These are phyloP conservation scores for Procavia capensis DNA, from an alignment of 2,113 vertebrate genomes.

Conservation along the genomic window DNA sequence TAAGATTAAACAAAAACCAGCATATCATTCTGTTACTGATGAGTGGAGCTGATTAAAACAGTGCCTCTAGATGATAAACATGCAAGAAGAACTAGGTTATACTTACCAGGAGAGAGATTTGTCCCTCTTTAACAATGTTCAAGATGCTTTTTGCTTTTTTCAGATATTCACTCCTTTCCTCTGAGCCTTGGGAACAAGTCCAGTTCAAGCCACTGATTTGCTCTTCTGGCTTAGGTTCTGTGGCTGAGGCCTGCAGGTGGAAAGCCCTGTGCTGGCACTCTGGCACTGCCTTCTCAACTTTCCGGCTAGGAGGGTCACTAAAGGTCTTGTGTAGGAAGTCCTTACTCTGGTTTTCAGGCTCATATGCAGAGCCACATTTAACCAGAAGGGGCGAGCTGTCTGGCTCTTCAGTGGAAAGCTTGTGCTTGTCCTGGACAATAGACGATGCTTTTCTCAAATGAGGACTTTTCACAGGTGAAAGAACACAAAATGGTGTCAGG, in stretches of 20 bases:
- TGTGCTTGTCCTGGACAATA: conserved; percentile 90
- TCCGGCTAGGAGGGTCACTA: conserved; percentile 87
- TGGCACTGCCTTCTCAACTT: conserved; percentile 83
- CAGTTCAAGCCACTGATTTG: conserved; percentile 83
- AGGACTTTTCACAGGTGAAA: conserved; percentile 95
- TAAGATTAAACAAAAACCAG: not conserved
- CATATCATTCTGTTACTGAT: not conserved
- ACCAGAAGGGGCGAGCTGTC: conserved; percentile 85
- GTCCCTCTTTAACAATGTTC: conserved; percentile 97
- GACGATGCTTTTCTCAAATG: conserved; percentile 92
- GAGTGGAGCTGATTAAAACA: not conserved
- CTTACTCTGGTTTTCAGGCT: conserved; percentile 87
- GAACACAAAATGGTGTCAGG: conserved; percentile 91
- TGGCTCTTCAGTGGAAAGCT: conserved; percentile 86
- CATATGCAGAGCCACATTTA: conserved; percentile 88
- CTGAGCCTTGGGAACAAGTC: conserved; percentile 83
- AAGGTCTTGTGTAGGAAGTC: conserved; percentile 89
- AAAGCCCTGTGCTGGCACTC: conserved; percentile 89
- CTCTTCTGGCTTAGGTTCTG: conserved; percentile 87
- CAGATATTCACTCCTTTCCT: conserved; percentile 90
- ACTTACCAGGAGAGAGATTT: conserved; percentile 97
- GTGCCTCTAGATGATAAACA: not conserved
- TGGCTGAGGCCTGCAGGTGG: conserved; percentile 80
- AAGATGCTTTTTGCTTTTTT: conserved; percentile 97
- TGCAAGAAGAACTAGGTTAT: not conserved